Conservation (phyloP, 2,797 vertebrate species). For the Pseudomugil tenellus region DNA sequence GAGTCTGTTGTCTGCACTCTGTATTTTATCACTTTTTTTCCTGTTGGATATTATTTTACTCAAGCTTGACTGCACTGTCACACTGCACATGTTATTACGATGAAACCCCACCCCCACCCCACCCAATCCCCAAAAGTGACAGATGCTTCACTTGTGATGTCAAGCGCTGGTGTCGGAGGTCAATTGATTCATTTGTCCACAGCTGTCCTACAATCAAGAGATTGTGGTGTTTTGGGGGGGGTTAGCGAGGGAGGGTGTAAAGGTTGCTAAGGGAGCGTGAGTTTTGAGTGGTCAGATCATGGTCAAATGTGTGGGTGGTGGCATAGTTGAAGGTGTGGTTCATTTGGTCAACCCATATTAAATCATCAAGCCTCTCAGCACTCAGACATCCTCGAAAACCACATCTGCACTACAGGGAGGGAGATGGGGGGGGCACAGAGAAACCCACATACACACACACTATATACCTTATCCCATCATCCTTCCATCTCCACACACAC, state of each 20-base stretch:
- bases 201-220: slow-evolving; percentile 61
- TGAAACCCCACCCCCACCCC: slow-evolving; percentile 18
- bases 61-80: slow-evolving; percentile 29
- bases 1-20: slow-evolving; percentile 34
- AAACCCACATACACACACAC: slow-evolving; percentile 34
- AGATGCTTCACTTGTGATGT: slow-evolving; percentile 74
- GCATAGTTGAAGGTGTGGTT: slow-evolving; percentile 75
- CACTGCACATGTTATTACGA: slow-evolving; percentile 55
- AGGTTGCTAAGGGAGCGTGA: slow-evolving; percentile 32
- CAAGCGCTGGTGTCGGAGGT: slow-evolving; percentile 68
- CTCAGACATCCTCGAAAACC: slow-evolving; percentile 77
- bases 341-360: slow-evolving; percentile 80
- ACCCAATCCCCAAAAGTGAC: slow-evolving; percentile 44
- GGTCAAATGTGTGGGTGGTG: slow-evolving; percentile 58
- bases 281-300: slow-evolving; percentile 52
- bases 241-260: slow-evolving; percentile 3
- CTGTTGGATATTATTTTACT: slow-evolving; percentile 41
- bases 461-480: slow-evolving; percentile 27
- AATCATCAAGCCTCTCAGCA: slow-evolving; percentile 75
- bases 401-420: slow-evolving; percentile 64
- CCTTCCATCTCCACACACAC: slow-evolving; percentile 21
- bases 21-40: slow-evolving; percentile 25
- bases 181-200: slow-evolving; percentile 77
- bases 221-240: slow-evolving; percentile 10
- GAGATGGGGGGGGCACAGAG: slow-evolving; percentile 25